These are phyloP conservation scores for Chloroceryle amazona DNA, from an alignment of 2,797 vertebrate species.

Conservation along the genomic window DNA sequence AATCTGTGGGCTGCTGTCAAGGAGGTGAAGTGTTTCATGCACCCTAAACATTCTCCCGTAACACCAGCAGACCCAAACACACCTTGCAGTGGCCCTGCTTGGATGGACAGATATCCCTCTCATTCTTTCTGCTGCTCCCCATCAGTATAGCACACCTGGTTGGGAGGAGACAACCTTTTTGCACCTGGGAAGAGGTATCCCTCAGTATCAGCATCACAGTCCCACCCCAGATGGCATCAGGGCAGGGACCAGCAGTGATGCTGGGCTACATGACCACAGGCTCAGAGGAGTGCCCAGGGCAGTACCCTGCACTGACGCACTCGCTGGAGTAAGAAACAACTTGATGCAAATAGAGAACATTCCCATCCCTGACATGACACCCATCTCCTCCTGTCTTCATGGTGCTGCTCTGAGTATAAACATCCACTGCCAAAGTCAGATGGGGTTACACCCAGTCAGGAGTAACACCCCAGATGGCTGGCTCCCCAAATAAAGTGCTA, in stretches of 20 bases:
- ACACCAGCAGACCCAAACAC: background rate
- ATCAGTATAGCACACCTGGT: background rate
- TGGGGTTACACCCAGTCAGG: background rate
- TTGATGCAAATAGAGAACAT: background rate
- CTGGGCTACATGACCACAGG: fast-evolving
- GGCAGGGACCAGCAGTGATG: background rate
- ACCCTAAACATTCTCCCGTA: background rate
- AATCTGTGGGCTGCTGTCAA: background rate
- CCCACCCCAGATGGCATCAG: background rate
- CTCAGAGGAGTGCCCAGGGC: background rate
- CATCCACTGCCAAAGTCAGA: fast-evolving
- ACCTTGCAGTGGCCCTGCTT: background rate
- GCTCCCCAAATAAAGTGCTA: background rate
- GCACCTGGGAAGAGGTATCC: no score
- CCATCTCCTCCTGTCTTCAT: background rate
- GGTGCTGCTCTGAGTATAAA: background rate
- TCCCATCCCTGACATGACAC: background rate
- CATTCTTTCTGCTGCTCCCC: background rate
- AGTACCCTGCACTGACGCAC: background rate
- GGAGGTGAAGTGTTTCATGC: background rate
- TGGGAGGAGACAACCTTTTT: background rate
- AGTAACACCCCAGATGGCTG: background rate
- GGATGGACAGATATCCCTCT: background rate
- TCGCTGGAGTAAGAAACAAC: background rate
- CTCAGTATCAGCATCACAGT: fast-evolving